Conservation (phyloP, 2,888 invertebrate genomes). For the Tinea trinotella region DNA sequence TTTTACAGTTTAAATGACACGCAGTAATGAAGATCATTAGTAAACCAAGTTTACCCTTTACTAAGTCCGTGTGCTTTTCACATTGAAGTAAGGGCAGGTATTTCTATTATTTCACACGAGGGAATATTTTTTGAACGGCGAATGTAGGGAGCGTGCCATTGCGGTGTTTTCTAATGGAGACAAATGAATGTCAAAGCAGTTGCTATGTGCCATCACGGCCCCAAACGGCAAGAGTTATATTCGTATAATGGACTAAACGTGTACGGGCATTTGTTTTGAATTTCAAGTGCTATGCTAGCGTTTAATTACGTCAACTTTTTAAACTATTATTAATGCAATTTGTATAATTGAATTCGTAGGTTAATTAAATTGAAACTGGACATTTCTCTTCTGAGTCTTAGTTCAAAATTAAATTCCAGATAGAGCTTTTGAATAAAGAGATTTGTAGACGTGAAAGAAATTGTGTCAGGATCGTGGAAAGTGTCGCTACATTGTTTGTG, state of each 20-base stretch:
- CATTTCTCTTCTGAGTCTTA: too few species aligned
- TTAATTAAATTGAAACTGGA: too few species aligned
- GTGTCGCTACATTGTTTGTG: too few species aligned
- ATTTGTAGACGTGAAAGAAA: too few species aligned
- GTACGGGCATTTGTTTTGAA: conserved; percentile 32
- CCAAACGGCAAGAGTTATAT: conserved; percentile 49
- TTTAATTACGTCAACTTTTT: neutral
- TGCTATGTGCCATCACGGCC: conserved; percentile 30
- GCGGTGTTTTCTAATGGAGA: conserved; percentile 60
- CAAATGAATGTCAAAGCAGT: conserved; percentile 67
- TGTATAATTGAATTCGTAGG: neutral
- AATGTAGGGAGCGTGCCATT: conserved; percentile 18
- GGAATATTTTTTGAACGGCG: conserved; percentile 35
- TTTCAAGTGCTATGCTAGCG: conserved; percentile 4
- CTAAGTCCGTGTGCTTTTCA: neutral
- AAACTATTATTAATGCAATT: neutral
- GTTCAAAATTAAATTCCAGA: too few species aligned
- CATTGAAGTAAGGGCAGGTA: neutral
- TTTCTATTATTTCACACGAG: conserved; percentile 30
- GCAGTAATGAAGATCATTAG: conserved; percentile 6
- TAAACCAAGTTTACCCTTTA: neutral
- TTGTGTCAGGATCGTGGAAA: too few species aligned
- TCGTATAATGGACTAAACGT: conserved; percentile 62
- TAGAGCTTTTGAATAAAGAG: too few species aligned
- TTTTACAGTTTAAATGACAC: too few species aligned